A percentile compares a stretch with the other conserved stretches of the same genome.
Conservation (phyloP, 2,797 vertebrate species). For the Phataginus tetradactyla region DNA sequence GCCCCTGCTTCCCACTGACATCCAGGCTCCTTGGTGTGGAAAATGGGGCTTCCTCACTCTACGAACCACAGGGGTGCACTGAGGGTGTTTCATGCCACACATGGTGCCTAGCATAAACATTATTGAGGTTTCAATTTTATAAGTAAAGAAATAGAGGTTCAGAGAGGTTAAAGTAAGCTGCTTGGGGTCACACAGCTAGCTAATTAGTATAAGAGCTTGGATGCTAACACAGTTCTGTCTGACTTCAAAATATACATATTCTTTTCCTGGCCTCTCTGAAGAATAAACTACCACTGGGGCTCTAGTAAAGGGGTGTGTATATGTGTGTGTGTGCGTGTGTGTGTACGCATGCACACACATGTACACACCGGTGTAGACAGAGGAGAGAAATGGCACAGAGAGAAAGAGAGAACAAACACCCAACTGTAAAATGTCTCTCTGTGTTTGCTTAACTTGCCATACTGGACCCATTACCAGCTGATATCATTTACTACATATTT, state of each 20-base stretch:
- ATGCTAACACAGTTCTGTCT: neutral
- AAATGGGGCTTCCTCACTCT: neutral
- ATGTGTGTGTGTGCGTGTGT: too few species aligned
- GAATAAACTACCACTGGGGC: neutral
- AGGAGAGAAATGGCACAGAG: neutral
- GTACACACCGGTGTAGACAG: neutral
- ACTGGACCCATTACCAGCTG: neutral
- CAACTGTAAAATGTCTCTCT: neutral
- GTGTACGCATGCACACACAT: fast-evolving
- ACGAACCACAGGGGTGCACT: fast-evolving
- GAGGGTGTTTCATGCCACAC: neutral
- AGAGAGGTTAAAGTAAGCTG: neutral
- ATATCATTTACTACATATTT: neutral
- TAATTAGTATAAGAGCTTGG: neutral
- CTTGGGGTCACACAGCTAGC: neutral
- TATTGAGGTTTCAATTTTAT: neutral
- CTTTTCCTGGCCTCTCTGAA: neutral
- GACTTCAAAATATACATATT: neutral
- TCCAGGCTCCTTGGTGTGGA: neutral
- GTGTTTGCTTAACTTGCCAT: neutral
- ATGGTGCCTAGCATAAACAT: neutral
- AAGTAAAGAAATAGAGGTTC: neutral
- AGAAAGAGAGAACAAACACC: neutral
- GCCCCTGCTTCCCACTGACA: neutral
- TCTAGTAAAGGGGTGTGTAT: neutral